Percentiles rank a stretch among this genome's conserved stretches.
Evolutionary conservation across 2,888 invertebrate species (phyloP).

Genomic region (Coelopa pilipes): DNA sequence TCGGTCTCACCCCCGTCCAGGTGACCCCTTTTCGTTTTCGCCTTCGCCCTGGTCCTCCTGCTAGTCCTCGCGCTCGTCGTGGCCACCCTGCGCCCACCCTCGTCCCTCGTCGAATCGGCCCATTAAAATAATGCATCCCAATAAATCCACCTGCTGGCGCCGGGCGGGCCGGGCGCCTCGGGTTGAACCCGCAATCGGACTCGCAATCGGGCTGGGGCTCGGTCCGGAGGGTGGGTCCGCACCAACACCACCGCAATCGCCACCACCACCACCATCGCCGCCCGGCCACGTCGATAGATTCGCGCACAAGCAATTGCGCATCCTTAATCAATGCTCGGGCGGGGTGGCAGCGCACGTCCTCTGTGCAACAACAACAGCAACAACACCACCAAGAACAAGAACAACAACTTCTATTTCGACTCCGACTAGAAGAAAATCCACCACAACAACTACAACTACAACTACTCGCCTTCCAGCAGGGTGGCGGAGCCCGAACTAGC

Average conservation of each 20-base stretch:
- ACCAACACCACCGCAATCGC: too few relatives aligned
- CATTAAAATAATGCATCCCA: slow-evolving; percentile 13
- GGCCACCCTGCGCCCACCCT: too few relatives aligned
- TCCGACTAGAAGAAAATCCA: too few relatives aligned
- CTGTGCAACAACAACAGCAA: neutral
- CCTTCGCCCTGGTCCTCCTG: too few relatives aligned
- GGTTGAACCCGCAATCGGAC: too few relatives aligned
- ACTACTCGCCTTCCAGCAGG: too few relatives aligned
- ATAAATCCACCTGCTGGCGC: slow-evolving; percentile 14
- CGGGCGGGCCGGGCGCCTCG: slow-evolving; percentile 36
- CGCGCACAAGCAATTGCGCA: slow-evolving; percentile 54
- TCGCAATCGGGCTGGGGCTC: too few relatives aligned
- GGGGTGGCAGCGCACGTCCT: slow-evolving; percentile 5
- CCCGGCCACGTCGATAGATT: slow-evolving; percentile 43
- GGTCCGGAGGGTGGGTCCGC: neutral
- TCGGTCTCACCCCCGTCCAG: too few relatives aligned
- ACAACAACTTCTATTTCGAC: slow-evolving; percentile 34
- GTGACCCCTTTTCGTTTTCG: too few relatives aligned
- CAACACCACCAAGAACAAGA: slow-evolving; percentile 27
- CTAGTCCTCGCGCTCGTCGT: too few relatives aligned
- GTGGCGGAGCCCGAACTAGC: too few relatives aligned
- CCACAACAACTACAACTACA: slow-evolving; percentile 34
- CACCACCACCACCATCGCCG: neutral
- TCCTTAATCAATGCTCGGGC: slow-evolving; percentile 23
- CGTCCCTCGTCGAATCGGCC: neutral